A percentile compares a stretch with the other conserved stretches of the same genome.
phyloP scores from a whole-genome alignment of 2,797 vertebrate species.

The Cirrhinus molitorella region DNA sequence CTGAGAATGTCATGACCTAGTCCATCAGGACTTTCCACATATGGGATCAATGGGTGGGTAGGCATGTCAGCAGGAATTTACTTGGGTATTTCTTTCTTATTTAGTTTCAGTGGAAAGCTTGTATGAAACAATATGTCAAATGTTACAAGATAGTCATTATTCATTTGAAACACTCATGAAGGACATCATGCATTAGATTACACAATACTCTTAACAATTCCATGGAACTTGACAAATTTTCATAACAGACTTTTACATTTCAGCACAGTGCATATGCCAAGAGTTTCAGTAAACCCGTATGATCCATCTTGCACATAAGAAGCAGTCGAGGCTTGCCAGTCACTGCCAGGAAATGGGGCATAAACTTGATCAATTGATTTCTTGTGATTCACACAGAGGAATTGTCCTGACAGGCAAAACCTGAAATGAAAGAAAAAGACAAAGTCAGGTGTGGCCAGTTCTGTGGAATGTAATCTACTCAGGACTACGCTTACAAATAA shows the following conservation, averaged over 20 bases:
- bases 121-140: constrained; percentile 38
- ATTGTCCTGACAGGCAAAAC: constrained; percentile 65
- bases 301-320: constrained; percentile 31
- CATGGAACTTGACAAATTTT: constrained; percentile 4
- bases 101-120: constrained; percentile 15
- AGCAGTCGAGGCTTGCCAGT: constrained; percentile 45
- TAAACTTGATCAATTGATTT: constrained; percentile 50
- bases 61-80: constrained; percentile 81
- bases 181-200: background rate
- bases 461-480: constrained; percentile 23
- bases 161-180: constrained; percentile 38
- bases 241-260: constrained; percentile 6
- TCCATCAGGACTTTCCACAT: constrained; percentile 87
- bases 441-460: constrained; percentile 60
- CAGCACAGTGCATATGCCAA: background rate
- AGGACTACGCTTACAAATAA: constrained; percentile 15
- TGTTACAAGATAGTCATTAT: background rate
- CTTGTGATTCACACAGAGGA: constrained; percentile 59
- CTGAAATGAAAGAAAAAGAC: constrained; percentile 58
- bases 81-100: background rate
- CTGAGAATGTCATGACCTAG: constrained; percentile 78
- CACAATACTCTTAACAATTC: constrained; percentile 9
- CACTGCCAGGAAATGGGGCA: constrained; percentile 41
- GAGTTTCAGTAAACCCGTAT: constrained; percentile 27
- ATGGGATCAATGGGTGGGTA: constrained; percentile 86